A percentile compares a stretch with the other conserved stretches of the same genome.
phyloP scores from a whole-genome alignment of 2,888 invertebrate species.

The Chirona hameri region DNA sequence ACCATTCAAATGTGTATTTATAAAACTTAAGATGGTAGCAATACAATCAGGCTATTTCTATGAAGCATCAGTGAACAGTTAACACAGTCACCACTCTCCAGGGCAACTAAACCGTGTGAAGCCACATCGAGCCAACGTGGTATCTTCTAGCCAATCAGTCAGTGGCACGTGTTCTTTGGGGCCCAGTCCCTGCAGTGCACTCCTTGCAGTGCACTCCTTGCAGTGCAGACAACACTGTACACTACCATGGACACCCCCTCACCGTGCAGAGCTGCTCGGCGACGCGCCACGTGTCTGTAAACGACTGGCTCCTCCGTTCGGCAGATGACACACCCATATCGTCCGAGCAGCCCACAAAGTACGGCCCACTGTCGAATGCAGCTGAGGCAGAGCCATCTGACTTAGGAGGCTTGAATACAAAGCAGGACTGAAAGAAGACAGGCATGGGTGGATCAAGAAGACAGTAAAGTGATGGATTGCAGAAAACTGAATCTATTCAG shows the following conservation, averaged over 20 bases:
- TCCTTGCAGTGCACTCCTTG: no score
- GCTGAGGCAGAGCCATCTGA: background rate
- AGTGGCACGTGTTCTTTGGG: no score
- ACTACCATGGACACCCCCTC: background rate
- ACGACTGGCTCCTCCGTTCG: background rate
- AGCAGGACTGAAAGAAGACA: background rate
- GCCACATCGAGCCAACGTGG: background rate
- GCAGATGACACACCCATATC: background rate
- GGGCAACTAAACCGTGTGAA: no score
- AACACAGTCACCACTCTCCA: no score
- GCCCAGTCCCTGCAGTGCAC: background rate
- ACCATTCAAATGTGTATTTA: no score
- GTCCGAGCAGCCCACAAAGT: background rate
- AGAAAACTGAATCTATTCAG: no score
- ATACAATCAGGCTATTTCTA: no score
- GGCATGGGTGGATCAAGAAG: background rate
- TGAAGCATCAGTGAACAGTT: no score
- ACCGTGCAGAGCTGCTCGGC: background rate
- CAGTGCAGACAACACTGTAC: background rate
- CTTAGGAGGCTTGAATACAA: background rate
- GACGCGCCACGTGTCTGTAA: background rate
- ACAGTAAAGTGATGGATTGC: background rate
- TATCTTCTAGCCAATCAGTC: background rate
- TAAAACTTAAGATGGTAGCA: no score
- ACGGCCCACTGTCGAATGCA: background rate